A percentile compares a stretch with the other conserved stretches of the same genome.
These are phyloP conservation scores for Erebia epiphron DNA, from an alignment of 2,888 invertebrate genomes.

Conservation along the genomic window DNA sequence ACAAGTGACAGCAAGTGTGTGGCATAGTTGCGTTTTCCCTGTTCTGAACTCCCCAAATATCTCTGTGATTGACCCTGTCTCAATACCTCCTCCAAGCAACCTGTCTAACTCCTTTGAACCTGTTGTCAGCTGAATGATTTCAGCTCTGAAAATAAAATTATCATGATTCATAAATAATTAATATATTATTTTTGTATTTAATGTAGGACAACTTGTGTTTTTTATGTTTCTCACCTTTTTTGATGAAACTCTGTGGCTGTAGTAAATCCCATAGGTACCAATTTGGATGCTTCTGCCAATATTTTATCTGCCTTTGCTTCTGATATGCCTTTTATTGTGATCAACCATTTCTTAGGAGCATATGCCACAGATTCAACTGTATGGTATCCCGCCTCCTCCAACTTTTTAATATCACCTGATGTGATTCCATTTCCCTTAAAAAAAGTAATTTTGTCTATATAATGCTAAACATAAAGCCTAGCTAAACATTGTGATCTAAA, in stretches of 20 bases:
- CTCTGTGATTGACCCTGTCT: constrained; percentile 99
- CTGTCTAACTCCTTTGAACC: constrained; percentile 97
- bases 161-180: not conserved
- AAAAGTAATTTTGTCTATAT: constrained; percentile 25
- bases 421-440: constrained; percentile 95
- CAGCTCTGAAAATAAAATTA: constrained; percentile 80
- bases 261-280: constrained; percentile 99
- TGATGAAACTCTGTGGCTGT: constrained; percentile 98
- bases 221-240: constrained; percentile 83
- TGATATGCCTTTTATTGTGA: constrained; percentile 96
- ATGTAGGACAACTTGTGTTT: not conserved
- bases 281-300: constrained; percentile 93
- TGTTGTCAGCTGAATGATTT: constrained; percentile 97
- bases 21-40: constrained; percentile 98
- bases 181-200: not conserved
- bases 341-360: constrained; percentile 95
- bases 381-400: constrained; percentile 96
- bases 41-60: constrained; percentile 99
- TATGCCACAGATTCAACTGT: constrained; percentile 98
- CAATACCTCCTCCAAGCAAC: constrained; percentile 96
- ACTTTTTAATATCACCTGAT: constrained; percentile 94
- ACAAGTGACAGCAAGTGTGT: constrained; percentile 98
- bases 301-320: constrained; percentile 99
- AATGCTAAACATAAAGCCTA: no score
- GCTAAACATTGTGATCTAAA: no score